phyloP scores from a whole-genome alignment of 2,888 invertebrate genomes.

The Pristionchus japonicus region DNA sequence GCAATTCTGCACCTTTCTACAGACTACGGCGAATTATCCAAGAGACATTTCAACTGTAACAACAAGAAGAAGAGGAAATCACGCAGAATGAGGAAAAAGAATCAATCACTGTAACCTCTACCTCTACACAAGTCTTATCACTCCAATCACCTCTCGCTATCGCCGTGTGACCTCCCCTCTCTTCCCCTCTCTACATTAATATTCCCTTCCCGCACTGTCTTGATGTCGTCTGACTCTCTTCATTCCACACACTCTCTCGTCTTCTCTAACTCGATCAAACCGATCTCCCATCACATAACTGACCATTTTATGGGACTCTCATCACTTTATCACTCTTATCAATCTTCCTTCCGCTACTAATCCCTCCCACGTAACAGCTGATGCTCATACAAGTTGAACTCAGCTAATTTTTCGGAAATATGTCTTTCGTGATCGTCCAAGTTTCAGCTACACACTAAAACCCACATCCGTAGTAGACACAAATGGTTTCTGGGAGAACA shows the following conservation, averaged over 20 bases:
- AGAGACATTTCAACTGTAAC: no score
- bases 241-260: not conserved
- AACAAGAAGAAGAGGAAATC: no score
- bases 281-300: not conserved
- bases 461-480: no score
- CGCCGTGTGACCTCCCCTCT: not conserved
- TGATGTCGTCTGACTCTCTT: not conserved
- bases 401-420: no score
- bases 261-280: not conserved
- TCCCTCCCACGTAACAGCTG: not conserved
- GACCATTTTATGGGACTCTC: not conserved
- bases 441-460: no score
- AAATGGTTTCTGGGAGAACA: no score
- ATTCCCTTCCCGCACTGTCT: not conserved
- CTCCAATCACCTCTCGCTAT: not conserved
- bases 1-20: no score
- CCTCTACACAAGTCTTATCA: conserved; percentile 12
- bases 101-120: not conserved
- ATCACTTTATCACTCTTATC: not conserved
- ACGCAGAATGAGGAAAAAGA: not conserved
- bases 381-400: not conserved
- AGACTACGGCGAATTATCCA: no score
- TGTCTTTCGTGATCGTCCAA: no score
- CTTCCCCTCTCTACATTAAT: not conserved
- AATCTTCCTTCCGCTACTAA: not conserved